Conservation (phyloP, 2,797 vertebrate species). For the Enteromius argenteus region DNA sequence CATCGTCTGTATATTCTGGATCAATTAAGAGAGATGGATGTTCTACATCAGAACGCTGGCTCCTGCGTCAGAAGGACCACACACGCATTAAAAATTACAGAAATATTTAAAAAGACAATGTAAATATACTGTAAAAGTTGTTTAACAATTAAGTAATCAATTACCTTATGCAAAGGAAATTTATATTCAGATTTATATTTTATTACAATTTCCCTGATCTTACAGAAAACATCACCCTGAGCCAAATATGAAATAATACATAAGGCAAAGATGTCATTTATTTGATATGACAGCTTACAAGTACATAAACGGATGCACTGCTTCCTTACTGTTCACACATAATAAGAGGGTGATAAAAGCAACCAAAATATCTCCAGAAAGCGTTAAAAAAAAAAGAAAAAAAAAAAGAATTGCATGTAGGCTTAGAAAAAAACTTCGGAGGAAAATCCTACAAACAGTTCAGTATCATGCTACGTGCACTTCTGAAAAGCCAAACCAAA, state of each 20-base stretch:
- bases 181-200: neutral
- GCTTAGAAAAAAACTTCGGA: constrained; percentile 23
- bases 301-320: constrained; percentile 30
- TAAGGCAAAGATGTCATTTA: constrained; percentile 69
- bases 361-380: constrained; percentile 34
- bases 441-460: constrained; percentile 38
- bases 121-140: neutral
- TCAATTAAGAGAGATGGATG: no score
- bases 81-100: no score
- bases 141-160: neutral
- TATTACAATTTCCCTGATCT: neutral
- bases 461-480: constrained; percentile 53
- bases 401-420: constrained; percentile 3
- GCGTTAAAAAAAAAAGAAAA: constrained; percentile 5
- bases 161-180: neutral
- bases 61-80: no score
- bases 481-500: constrained; percentile 56
- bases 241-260: constrained; percentile 13
- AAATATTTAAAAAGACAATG: neutral
- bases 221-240: neutral
- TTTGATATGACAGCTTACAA: constrained; percentile 62
- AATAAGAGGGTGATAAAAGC: constrained; percentile 35
- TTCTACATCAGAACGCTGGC: no score
- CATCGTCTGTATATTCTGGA: no score
- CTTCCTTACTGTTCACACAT: constrained; percentile 30